Percentiles rank a stretch among this genome's conserved stretches.
These are phyloP conservation scores for human DNA, from an alignment of 2,113 vertebrate genomes.

Conservation along the genomic window GRCh38 chr6:15708001-15708500, in stretches of 20 bases:
- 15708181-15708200: accelerated
- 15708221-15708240: neutral
- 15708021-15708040: neutral
- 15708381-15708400: neutral
- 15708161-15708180: neutral
- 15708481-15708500: neutral
- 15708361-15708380: slow-evolving; percentile 34
- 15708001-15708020: neutral
- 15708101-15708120: neutral
- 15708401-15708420: neutral
- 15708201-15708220: neutral
- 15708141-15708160: neutral
- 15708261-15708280: neutral
- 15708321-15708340: slow-evolving; percentile 60
- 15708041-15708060: neutral
- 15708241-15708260: neutral
- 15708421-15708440: slow-evolving; percentile 14
- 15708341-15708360: neutral
- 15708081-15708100: neutral
- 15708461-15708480: neutral
- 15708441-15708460: neutral
- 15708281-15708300: slow-evolving; percentile 16
- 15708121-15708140: neutral
- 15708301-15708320: slow-evolving; percentile 52
- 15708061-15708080: neutral